These are phyloP conservation scores for Phortica variegata DNA, from an alignment of 1,140 invertebrate genomes.

Conservation along the genomic window DNA sequence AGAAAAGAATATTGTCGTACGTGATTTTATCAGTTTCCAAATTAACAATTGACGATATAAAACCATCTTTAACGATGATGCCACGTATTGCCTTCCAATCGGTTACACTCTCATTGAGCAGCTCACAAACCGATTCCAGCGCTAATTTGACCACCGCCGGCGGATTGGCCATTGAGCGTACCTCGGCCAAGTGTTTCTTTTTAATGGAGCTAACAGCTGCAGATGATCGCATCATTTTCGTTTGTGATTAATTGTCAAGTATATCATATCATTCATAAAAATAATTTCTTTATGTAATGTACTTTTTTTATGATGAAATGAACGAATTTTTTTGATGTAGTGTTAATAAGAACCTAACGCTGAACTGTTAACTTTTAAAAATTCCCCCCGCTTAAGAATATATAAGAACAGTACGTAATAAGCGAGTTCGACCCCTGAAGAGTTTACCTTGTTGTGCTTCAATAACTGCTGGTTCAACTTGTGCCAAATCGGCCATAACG, in stretches of 20 bases:
- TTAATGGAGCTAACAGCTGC: slow-evolving; percentile 94
- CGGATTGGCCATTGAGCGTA: slow-evolving; percentile 92
- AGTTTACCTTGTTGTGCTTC: slow-evolving; percentile 93
- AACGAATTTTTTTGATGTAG: neutral
- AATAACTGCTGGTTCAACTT: slow-evolving; percentile 97
- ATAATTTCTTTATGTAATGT: too few relatives aligned
- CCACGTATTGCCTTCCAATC: slow-evolving; percentile 94
- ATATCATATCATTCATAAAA: slow-evolving; percentile 13
- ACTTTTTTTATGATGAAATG: too few relatives aligned
- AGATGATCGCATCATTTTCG: slow-evolving; percentile 16
- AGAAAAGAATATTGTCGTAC: slow-evolving; percentile 67
- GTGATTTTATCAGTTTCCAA: slow-evolving; percentile 93
- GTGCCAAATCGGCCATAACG: slow-evolving; percentile 92
- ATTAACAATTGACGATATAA: slow-evolving; percentile 97
- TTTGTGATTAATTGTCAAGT: slow-evolving; percentile 15
- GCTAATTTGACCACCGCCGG: slow-evolving; percentile 91
- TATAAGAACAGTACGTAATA: neutral
- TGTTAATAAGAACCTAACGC: neutral
- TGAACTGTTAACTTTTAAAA: slow-evolving; percentile 8
- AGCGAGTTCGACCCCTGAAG: slow-evolving; percentile 15
- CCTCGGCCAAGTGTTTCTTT: slow-evolving; percentile 93
- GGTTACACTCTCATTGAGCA: slow-evolving; percentile 80
- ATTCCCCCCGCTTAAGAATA: slow-evolving; percentile 11
- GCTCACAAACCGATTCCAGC: slow-evolving; percentile 91
- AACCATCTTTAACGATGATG: slow-evolving; percentile 95